Evolutionary conservation across 1,140 invertebrate species (phyloP).

Genomic region (Delia radicum): DNA sequence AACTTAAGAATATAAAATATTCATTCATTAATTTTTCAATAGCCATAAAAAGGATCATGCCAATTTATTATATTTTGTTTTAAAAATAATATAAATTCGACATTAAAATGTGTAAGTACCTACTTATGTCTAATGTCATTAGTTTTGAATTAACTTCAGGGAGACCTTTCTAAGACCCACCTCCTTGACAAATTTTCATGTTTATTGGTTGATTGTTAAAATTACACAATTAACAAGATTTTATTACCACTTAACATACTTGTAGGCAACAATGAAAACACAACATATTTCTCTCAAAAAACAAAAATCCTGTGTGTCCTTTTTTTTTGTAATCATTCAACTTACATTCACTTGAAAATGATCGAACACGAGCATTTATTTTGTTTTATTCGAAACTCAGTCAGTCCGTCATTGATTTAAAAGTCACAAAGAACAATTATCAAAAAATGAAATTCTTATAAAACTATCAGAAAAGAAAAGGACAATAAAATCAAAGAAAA

Average conservation of each 20-base stretch:
- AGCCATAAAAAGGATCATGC: constrained; percentile 10
- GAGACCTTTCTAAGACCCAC: neutral
- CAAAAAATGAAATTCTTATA: constrained; percentile 17
- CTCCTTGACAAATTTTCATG: constrained; percentile 23
- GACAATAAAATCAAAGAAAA: neutral
- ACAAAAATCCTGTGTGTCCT: neutral
- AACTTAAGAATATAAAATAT: too few relatives aligned
- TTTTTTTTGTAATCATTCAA: neutral
- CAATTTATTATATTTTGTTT: neutral
- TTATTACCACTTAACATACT: constrained; percentile 12
- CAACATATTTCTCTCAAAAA: neutral
- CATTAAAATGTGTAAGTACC: constrained; percentile 22
- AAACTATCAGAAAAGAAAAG: neutral
- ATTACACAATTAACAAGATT: constrained; percentile 23
- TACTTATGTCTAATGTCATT: constrained; percentile 22
- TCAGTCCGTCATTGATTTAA: neutral
- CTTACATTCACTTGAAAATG: constrained; percentile 1
- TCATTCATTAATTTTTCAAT: too few relatives aligned
- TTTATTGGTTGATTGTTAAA: constrained; percentile 20
- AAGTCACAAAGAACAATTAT: constrained; percentile 18
- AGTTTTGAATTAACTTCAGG: neutral
- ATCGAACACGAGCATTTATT: constrained; percentile 6
- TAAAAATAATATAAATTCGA: neutral
- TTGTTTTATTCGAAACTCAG: neutral
- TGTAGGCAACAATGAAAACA: neutral